Conservation (phyloP, 2,888 invertebrate genomes). For the Hyppa rectilinea region DNA sequence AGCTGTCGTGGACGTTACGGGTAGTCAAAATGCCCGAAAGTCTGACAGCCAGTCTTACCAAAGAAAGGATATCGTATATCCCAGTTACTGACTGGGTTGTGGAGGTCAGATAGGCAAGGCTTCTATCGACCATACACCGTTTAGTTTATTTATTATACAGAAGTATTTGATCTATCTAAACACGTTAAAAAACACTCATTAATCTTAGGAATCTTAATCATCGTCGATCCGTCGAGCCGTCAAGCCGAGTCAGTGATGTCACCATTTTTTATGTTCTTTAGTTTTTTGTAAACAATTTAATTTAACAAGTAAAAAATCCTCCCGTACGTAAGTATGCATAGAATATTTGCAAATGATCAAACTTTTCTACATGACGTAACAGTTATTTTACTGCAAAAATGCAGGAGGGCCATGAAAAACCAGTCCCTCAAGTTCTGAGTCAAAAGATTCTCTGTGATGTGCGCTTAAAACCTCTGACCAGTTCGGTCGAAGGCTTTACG, state of each 20-base stretch:
- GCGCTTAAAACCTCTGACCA: conserved; percentile 17
- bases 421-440: background rate
- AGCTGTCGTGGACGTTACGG: too few relatives aligned
- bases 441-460: conserved; percentile 3
- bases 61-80: too few relatives aligned
- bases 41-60: too few relatives aligned
- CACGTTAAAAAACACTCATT: background rate
- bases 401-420: too few relatives aligned
- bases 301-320: background rate
- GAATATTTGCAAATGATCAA: background rate
- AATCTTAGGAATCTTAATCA: conserved; percentile 4
- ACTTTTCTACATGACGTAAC: background rate
- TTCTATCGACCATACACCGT: too few relatives aligned
- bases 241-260: background rate
- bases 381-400: background rate
- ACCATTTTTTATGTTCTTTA: background rate
- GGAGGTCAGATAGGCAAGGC: too few relatives aligned
- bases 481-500: conserved; percentile 66
- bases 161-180: background rate
- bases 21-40: too few relatives aligned
- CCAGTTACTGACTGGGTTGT: too few relatives aligned
- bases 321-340: background rate
- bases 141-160: background rate
- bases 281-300: background rate
- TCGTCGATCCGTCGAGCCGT: background rate